Evolutionary conservation across 2,797 vertebrate genomes (phyloP).

Genomic region (Glyptemys insculpta): DNA sequence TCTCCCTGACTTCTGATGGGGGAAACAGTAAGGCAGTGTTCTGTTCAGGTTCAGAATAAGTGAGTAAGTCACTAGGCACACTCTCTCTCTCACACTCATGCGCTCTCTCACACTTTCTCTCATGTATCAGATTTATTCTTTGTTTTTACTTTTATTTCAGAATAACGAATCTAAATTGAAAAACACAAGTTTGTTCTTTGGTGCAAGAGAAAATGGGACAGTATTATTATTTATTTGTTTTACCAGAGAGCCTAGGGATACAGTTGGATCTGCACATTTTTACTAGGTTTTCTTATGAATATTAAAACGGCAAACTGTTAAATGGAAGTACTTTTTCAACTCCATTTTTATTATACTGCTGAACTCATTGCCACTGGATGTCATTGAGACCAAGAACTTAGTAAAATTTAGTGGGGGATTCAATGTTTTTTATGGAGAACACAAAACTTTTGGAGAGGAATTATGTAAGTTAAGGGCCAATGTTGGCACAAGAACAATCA

Average conservation of each 20-base stretch:
- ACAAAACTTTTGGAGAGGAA: background rate
- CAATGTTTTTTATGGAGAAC: background rate
- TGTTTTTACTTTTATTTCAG: background rate
- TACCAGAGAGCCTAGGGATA: background rate
- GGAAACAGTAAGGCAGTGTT: rapidly evolving
- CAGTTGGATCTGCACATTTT: background rate
- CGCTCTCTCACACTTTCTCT: too few species aligned
- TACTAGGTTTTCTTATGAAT: background rate
- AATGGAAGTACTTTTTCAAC: background rate
- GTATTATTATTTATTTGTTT: background rate
- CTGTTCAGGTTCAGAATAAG: rapidly evolving
- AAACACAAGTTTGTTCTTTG: rapidly evolving
- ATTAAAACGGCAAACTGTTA: background rate
- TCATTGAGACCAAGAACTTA: background rate
- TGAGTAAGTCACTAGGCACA: background rate
- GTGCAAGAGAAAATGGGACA: background rate
- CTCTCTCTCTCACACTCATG: too few species aligned
- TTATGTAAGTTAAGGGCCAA: background rate
- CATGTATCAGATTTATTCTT: background rate
- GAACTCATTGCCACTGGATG: background rate
- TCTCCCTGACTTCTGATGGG: background rate
- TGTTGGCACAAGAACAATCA: background rate
- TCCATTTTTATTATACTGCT: background rate
- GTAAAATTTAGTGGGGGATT: background rate
- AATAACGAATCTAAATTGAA: background rate